Evolutionary conservation across 2,888 invertebrate genomes (phyloP), one percentile per base, ranked within the genome.

Genomic region (Scrobipalpa atriplicella): DNA sequence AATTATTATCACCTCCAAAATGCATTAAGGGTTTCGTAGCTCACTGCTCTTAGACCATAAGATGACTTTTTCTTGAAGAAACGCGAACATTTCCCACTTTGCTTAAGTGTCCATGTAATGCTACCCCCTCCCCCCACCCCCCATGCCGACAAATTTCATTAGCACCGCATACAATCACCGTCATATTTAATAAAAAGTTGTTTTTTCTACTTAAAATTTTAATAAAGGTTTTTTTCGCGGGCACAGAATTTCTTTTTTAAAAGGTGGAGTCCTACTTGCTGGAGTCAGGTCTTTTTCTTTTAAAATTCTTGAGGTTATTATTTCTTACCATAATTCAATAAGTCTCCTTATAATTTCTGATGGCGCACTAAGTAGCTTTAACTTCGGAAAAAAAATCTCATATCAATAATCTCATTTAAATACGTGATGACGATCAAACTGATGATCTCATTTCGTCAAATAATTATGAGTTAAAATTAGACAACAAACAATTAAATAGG

Each of bases 81-180:
- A 76, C 69, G 75, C 73, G 70, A 75, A 71, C 72, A 73, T 74
- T 75, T 70, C 72, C 76, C 78, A 80, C 81, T 79, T 77, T 81
- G 82, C 80, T 75, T 85, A 86, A 86, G 85, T 79, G 75, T 77
- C 84, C 86, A 80, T 85, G 83, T 82, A 84, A 86, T 81, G 79
- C 78, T 56, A 64, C 64, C 64, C 19, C 18, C 19, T 10, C 29
- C 21, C 21, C 21, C n/a, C 69, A 71, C 69, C 72, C 69, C 71
- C 74, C 75, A 75, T 72, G 62, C 69, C 69, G 76, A 76, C 72
- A 79, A 79, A 82, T 80, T 77, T 80, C 78, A 85, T 85, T 80
- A 84, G 72, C 78, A 73, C 72, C 62, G 63, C 69, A 66, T 73
- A 75, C 67, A 67, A 43, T 65, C 54, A 16, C 21, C 58, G 41